phyloP scores from a whole-genome alignment of 2,888 invertebrate genomes.

The Schizaphis graminum region DNA sequence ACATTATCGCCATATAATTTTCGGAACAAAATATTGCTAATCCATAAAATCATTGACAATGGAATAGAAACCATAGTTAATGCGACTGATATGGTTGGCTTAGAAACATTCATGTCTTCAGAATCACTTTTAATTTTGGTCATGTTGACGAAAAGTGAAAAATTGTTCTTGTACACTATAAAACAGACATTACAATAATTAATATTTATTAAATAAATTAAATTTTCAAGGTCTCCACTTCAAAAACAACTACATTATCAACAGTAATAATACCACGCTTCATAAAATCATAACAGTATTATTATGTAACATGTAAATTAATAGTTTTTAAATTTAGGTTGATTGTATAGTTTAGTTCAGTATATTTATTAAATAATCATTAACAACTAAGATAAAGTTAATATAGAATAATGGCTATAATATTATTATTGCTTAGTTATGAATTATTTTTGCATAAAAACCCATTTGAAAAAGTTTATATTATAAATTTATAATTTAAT shows the following conservation, averaged over 20 bases:
- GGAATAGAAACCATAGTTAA: constrained; percentile 76
- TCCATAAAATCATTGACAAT: constrained; percentile 83
- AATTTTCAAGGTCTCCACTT: background rate
- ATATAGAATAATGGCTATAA: background rate
- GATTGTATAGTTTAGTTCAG: background rate
- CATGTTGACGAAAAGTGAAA: constrained; percentile 24
- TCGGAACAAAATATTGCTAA: constrained; percentile 79
- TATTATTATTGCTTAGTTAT: background rate
- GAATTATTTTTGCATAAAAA: background rate
- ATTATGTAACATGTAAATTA: constrained; percentile 22
- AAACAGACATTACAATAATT: background rate
- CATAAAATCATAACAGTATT: background rate
- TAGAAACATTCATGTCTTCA: constrained; percentile 53
- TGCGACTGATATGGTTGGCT: constrained; percentile 57
- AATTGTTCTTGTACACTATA: background rate
- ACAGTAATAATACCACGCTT: background rate
- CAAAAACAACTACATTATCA: background rate
- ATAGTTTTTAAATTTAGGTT: background rate
- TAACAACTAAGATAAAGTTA: background rate
- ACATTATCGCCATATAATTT: constrained; percentile 51
- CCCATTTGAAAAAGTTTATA: background rate
- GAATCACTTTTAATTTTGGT: constrained; percentile 36
- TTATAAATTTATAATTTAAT: background rate
- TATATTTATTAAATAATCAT: background rate
- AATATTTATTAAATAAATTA: background rate